Conservation (phyloP, 1,140 invertebrate genomes). For the Stenopsyche tienmushanensis region DNA sequence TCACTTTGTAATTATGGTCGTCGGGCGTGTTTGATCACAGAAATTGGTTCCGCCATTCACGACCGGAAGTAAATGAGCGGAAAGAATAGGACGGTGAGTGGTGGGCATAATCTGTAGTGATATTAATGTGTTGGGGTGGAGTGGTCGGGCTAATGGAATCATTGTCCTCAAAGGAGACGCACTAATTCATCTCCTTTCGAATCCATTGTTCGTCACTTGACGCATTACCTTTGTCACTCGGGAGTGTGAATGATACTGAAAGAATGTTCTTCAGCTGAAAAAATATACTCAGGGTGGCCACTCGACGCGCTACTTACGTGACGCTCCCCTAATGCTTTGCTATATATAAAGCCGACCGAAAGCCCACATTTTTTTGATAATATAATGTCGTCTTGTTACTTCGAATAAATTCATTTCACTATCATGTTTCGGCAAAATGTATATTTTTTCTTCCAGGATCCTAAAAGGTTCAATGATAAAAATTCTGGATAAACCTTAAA, state of each 20-base stretch:
- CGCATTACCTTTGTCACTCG: slow-evolving; percentile 9
- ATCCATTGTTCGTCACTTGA: slow-evolving; percentile 14
- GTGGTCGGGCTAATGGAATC: slow-evolving; percentile 8
- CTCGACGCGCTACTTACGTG: background rate
- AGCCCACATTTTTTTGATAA: too few relatives aligned
- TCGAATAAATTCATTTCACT: too few relatives aligned
- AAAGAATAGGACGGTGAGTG: too few relatives aligned
- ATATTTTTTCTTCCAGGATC: too few relatives aligned
- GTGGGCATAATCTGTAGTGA: background rate
- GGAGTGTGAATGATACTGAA: slow-evolving; percentile 1
- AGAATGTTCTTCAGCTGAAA: slow-evolving; percentile 4
- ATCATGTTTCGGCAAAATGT: too few relatives aligned
- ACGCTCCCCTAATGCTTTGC: slow-evolving; percentile 4
- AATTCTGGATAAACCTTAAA: too few relatives aligned
- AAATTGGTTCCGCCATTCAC: background rate
- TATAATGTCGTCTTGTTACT: too few relatives aligned
- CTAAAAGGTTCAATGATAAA: too few relatives aligned
- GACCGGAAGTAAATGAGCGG: background rate
- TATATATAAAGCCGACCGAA: too few relatives aligned
- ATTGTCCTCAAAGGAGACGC: background rate
- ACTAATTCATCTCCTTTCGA: slow-evolving; percentile 14
- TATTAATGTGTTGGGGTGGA: slow-evolving; percentile 1
- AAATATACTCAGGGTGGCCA: background rate
- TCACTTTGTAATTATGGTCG: background rate
- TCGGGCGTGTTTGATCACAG: too few relatives aligned